A percentile compares a stretch with the other conserved stretches of the same genome.
Conservation (phyloP, 2,888 invertebrate species). For the Parnassius orleans region DNA sequence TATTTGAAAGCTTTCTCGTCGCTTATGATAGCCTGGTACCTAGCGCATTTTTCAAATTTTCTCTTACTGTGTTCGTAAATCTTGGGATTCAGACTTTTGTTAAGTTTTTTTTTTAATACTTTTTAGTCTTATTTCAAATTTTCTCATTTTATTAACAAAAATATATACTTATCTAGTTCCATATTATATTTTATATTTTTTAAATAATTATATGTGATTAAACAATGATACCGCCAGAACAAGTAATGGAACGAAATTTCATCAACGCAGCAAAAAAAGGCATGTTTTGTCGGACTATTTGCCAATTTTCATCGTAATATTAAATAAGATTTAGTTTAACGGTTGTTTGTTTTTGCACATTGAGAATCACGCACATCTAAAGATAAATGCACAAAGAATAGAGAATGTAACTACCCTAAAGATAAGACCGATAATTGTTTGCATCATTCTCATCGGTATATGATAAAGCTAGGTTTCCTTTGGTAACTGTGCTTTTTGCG, state of each 20-base stretch:
- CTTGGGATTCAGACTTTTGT: too few species aligned
- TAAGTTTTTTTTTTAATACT: too few species aligned
- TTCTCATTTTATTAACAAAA: too few species aligned
- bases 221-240: background rate
- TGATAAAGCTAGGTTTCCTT: conserved; percentile 5
- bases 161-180: too few species aligned
- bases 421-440: background rate
- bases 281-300: conserved; percentile 29
- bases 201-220: too few species aligned
- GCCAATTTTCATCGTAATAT: conserved; percentile 35
- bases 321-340: conserved; percentile 33
- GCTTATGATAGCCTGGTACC: conserved; percentile 16
- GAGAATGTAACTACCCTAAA: background rate
- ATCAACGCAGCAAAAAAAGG: conserved; percentile 7
- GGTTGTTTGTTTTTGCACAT: conserved; percentile 23
- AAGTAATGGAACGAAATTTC: conserved; percentile 8
- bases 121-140: too few species aligned
- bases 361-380: background rate
- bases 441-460: background rate
- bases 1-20: conserved; percentile 6
- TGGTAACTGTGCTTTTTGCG: conserved; percentile 21
- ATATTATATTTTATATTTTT: too few species aligned
- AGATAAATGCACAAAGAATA: background rate
- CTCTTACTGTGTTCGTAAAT: too few species aligned
- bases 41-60: background rate